Percentiles rank a stretch among this genome's conserved stretches.
phyloP scores from a whole-genome alignment of 2,888 invertebrate species.

The Prionchulus punctatus region DNA sequence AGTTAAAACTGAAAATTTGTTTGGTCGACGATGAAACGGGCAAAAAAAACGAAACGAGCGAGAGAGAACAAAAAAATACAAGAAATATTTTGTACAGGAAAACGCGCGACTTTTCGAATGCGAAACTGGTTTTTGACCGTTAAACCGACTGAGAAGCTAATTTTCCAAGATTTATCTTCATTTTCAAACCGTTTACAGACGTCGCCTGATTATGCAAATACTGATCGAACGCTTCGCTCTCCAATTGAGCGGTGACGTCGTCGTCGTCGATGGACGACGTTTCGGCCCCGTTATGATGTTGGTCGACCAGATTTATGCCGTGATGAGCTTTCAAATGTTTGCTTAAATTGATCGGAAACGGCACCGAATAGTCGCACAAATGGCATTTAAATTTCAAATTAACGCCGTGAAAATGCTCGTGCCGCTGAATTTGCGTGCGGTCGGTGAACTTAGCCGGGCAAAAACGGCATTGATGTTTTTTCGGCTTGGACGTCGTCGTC shows the following conservation, averaged over 20 bases:
- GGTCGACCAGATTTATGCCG: background rate
- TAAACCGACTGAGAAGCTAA: background rate
- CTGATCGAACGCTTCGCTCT: background rate
- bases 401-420: slow-evolving; percentile 7
- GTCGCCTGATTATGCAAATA: background rate
- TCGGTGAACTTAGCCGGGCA: slow-evolving; percentile 11
- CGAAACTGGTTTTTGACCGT: no score
- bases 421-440: slow-evolving; percentile 5
- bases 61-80: no score
- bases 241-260: background rate
- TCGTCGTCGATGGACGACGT: background rate
- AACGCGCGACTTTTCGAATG: no score
- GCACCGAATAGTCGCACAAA: slow-evolving; percentile 11
- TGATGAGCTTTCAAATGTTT: slow-evolving; percentile 11
- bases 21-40: no score
- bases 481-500: slow-evolving; percentile 10
- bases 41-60: no score
- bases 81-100: no score
- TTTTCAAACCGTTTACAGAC: background rate
- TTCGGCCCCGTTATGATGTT: background rate
- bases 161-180: background rate
- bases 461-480: slow-evolving; percentile 7
- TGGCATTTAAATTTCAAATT: slow-evolving; percentile 5
- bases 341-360: slow-evolving; percentile 10
- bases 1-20: background rate